Base-by-base conservation (phyloP, 2,888 invertebrate genomes). In the Epistrophe eligans region DNA sequence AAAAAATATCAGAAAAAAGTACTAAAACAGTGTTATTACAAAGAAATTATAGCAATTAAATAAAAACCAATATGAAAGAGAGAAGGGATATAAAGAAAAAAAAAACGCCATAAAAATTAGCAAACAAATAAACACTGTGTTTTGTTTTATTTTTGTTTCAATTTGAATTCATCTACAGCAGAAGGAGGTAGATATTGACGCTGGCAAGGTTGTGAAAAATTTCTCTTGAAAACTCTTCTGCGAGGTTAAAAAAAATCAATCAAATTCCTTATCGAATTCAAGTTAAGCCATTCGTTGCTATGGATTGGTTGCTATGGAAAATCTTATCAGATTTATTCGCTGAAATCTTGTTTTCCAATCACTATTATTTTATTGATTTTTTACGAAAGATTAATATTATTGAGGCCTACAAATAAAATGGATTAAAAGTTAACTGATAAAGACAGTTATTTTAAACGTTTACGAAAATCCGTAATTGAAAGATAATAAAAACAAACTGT, bases 71-170 rank as follows among this genome's bases (percentile, higher is more conserved):
- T 24, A 40, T 28, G 58, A 64, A 77, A 62, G 28, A 80, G 76
- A 84, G 57, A 60, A 77, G 52, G 80, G 72, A 80, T 52, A 82
- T 55, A 81, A 73, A 70, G 52, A 74, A 40, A 62, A 74, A n/a
- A n/a, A 80, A 85, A 85, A 62, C 43, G 85, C 82, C 85, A 85
- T 85, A 79, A 77, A 82, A 85, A 82, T 73, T 74, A 82, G 85
- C 77, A 82, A 79, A 85, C 67, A 77, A 73, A 85, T 79, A 81
- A 79, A 77, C 35, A 58, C 57, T 38, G 38, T 48, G 35, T 64
- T 19, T 67, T 28, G 64, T 81, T 87, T 84, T 50, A 77, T 77
- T 85, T 73, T 62, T 64, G 55, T 60, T 70, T 76, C 58, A 32
- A 19, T 57, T 60, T 72, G 24, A 43, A 58, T 67, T 67, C 57